Percentiles rank a stretch among this genome's conserved stretches.
phyloP scores from a whole-genome alignment of 2,797 vertebrate species.

The Podargus strigoides region DNA sequence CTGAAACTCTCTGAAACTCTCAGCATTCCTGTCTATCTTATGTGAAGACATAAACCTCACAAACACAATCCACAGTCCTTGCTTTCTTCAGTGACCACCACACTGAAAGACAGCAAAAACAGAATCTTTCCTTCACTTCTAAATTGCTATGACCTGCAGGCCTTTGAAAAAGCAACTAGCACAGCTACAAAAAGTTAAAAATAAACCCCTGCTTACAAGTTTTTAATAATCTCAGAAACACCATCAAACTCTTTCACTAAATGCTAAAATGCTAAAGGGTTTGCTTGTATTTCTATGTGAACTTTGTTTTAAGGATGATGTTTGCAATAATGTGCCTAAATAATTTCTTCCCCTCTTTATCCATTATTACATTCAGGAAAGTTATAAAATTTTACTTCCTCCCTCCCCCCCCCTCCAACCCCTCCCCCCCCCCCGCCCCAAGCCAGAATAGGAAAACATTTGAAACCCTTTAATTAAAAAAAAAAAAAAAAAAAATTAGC shows the following conservation, averaged over 20 bases:
- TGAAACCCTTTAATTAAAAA: not conserved
- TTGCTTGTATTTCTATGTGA: not conserved
- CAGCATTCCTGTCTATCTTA: not conserved
- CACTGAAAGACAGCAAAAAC: not conserved
- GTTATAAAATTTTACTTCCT: not conserved
- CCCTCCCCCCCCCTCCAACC: no score
- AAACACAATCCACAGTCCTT: not conserved
- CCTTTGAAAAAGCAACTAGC: not conserved
- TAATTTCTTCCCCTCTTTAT: not conserved
- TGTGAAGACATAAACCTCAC: not conserved
- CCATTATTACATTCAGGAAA: not conserved
- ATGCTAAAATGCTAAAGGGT: not conserved
- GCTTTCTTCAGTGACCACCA: not conserved
- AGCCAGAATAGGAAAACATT: not conserved
- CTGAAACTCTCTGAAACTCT: not conserved
- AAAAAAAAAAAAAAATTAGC: no score
- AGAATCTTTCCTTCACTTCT: not conserved
- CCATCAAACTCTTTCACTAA: not conserved
- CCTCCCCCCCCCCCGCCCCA: no score
- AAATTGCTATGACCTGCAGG: not conserved
- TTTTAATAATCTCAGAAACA: not conserved
- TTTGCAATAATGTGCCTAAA: not conserved
- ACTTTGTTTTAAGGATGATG: not conserved
- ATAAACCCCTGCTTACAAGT: not conserved
- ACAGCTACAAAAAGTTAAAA: not conserved